Evolutionary conservation across 1,140 invertebrate species (phyloP).

Genomic region (Tetramorium parvispinum): DNA sequence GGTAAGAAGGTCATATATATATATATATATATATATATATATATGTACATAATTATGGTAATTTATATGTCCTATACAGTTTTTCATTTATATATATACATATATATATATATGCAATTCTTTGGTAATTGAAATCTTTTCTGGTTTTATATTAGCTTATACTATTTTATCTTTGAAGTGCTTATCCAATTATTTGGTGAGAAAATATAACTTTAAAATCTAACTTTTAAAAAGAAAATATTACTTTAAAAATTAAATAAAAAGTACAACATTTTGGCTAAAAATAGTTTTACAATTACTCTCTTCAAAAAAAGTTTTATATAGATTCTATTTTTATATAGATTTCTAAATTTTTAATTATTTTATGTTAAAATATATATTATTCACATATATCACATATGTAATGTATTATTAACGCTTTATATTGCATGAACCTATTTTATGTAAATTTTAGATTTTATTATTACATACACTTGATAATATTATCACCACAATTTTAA

Average conservation of each 20-base stretch:
- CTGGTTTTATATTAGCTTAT: background rate
- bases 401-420: background rate
- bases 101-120: background rate
- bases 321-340: background rate
- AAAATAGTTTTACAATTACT: background rate
- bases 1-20: no score
- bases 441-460: background rate
- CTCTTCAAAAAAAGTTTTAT: background rate
- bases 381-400: no score
- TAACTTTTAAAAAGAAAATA: no score
- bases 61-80: background rate
- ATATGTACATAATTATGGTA: background rate
- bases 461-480: constrained; percentile 1
- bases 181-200: background rate
- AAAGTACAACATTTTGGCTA: background rate
- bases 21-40: no score
- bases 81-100: background rate
- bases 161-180: background rate
- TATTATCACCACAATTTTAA: background rate
- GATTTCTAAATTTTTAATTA: background rate
- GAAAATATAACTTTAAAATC: background rate
- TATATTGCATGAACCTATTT: constrained; percentile 18
- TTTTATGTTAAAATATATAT: constrained; percentile 30
- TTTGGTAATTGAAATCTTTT: background rate
- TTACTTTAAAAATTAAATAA: no score